Evolutionary conservation across 1,140 invertebrate species (phyloP).

Genomic region (Anoplophora glabripennis): DNA sequence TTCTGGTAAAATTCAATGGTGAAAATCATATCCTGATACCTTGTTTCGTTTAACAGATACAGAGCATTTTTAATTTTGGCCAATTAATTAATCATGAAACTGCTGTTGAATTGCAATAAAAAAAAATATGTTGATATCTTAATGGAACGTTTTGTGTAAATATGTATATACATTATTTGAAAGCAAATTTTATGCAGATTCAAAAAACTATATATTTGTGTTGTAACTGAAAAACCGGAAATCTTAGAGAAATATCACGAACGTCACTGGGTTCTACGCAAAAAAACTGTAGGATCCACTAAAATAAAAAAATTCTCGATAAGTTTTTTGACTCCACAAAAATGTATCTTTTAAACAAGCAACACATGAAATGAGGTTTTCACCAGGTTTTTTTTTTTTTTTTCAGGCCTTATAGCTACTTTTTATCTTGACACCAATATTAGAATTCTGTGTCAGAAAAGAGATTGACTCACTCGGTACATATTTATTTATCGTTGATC

Average conservation of each 20-base stretch:
- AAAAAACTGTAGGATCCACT: no score
- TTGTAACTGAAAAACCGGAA: no score
- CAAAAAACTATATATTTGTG: no score
- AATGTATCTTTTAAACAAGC: neutral
- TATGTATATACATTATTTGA: no score
- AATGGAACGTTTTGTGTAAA: no score
- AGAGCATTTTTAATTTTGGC: neutral
- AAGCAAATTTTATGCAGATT: no score
- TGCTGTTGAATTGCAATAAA: neutral
- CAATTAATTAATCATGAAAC: neutral
- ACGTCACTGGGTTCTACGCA: no score
- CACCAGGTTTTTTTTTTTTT: neutral
- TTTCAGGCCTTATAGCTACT: neutral
- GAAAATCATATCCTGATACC: neutral
- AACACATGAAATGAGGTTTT: neutral
- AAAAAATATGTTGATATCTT: neutral
- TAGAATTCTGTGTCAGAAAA: neutral
- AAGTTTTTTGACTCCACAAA: no score
- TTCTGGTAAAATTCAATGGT: neutral
- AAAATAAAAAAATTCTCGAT: no score
- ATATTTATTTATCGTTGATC: slow-evolving; percentile 6
- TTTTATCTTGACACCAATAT: no score
- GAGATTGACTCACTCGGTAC: neutral
- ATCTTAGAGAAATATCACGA: no score
- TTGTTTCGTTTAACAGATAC: no score